A percentile compares a stretch with the other conserved stretches of the same genome.
These are phyloP conservation scores for Monomorium pharaonis DNA, from an alignment of 1,140 invertebrate genomes.

Conservation along the genomic window DNA sequence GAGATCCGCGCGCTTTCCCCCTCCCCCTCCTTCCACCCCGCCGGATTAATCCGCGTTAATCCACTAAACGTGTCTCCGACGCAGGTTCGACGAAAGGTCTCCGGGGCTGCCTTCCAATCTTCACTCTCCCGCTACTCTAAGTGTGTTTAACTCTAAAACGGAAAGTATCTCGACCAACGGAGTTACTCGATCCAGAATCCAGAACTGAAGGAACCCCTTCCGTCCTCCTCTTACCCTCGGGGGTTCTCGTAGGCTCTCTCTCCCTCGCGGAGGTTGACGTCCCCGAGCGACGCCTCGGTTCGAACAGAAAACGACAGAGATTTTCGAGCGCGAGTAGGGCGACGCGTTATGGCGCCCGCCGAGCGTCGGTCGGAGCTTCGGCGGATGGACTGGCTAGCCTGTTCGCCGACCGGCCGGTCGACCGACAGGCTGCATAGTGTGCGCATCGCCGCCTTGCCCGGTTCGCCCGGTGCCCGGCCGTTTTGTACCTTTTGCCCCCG, in stretches of 20 bases:
- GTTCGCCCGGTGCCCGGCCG: slow-evolving; percentile 46
- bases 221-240: too few relatives aligned
- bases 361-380: slow-evolving; percentile 48
- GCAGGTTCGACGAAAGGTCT: background rate
- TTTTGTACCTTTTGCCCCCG: slow-evolving; percentile 67
- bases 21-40: too few relatives aligned
- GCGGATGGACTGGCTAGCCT: slow-evolving; percentile 62
- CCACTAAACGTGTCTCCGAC: background rate
- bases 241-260: too few relatives aligned
- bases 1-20: background rate
- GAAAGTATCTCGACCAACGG: background rate
- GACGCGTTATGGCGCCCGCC: slow-evolving; percentile 22
- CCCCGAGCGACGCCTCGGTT: too few relatives aligned
- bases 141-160: background rate
- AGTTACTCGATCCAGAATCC: background rate
- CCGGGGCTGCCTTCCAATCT: too few relatives aligned
- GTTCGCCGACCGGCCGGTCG: slow-evolving; percentile 64
- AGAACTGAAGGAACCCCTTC: too few relatives aligned
- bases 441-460: slow-evolving; percentile 65
- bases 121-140: too few relatives aligned
- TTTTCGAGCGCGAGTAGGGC: too few relatives aligned
- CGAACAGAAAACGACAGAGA: background rate
- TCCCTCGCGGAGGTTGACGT: too few relatives aligned
- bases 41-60: background rate
- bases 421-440: slow-evolving; percentile 35